phyloP scores from a whole-genome alignment of 2,113 vertebrate genomes.

The Coturnix japonica region DNA sequence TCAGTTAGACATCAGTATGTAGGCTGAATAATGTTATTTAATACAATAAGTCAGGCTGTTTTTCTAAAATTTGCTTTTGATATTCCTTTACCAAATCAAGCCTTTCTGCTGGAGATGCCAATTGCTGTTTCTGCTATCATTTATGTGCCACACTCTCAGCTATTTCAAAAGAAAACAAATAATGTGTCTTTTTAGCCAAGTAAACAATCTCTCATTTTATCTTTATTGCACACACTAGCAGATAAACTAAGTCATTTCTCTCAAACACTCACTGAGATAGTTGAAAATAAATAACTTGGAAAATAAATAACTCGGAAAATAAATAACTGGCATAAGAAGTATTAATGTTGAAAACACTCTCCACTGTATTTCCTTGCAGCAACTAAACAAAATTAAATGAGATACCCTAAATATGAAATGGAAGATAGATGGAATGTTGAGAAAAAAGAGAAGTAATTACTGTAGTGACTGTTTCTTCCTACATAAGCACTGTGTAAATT shows the following conservation, averaged over 20 bases:
- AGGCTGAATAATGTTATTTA: neutral
- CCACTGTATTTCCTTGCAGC: conserved; percentile 15
- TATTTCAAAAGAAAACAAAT: conserved; percentile 53
- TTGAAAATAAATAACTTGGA: conserved; percentile 48
- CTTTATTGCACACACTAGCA: conserved; percentile 37
- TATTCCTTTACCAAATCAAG: neutral
- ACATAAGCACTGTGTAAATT: neutral
- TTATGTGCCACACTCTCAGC: conserved; percentile 6
- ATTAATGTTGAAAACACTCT: conserved; percentile 43
- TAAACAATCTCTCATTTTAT: conserved; percentile 57
- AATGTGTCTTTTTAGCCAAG: neutral
- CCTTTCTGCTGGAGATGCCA: neutral
- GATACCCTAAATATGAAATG: conserved; percentile 28
- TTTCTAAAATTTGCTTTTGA: conserved; percentile 16
- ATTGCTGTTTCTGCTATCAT: conserved; percentile 7
- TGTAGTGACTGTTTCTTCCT: neutral
- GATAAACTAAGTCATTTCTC: conserved; percentile 36
- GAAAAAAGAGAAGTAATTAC: neutral
- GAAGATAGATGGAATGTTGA: neutral
- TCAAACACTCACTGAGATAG: conserved; percentile 2
- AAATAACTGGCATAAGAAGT: conserved; percentile 37
- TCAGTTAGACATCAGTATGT: neutral
- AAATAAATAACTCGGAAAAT: conserved; percentile 38
- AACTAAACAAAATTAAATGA: conserved; percentile 47
- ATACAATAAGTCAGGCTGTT: neutral